Percentiles rank a stretch among this genome's conserved stretches.
Conservation (phyloP, 2,797 vertebrate species). For the Xiphophorus birchmanni region DNA sequence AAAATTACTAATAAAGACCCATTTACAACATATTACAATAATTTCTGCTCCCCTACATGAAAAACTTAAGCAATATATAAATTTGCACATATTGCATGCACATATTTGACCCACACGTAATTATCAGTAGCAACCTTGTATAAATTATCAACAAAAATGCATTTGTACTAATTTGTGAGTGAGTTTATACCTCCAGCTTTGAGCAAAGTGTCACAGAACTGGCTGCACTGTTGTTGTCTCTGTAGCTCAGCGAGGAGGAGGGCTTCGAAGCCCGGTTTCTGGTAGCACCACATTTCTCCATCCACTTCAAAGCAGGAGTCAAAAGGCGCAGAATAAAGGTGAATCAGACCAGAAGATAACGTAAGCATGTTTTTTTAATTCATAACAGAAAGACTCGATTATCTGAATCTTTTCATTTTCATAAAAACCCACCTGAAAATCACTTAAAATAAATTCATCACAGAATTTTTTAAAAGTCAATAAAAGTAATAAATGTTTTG, state of each 20-base stretch:
- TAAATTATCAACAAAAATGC: too few relatives aligned
- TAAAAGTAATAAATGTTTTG: background rate
- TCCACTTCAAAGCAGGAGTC: conserved; percentile 23
- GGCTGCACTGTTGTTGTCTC: conserved; percentile 75
- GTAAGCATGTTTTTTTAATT: background rate
- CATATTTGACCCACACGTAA: background rate
- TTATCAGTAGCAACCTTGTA: background rate
- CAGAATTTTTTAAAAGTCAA: background rate
- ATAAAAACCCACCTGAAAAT: background rate
- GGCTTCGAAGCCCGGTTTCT: conserved; percentile 67
- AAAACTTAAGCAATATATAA: background rate
- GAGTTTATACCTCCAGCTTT: conserved; percentile 70
- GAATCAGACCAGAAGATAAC: background rate
- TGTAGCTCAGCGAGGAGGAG: conserved; percentile 77
- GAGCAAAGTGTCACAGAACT: conserved; percentile 81
- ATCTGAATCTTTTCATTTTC: background rate
- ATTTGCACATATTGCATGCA: background rate
- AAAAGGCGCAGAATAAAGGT: background rate
- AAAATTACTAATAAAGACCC: background rate
- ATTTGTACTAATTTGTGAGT: background rate
- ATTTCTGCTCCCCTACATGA: background rate
- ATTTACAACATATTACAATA: background rate
- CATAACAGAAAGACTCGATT: background rate
- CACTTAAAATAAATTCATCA: background rate
- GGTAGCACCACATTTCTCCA: conserved; percentile 73